Percentiles rank a stretch among this genome's conserved stretches.
Evolutionary conservation across 2,113 vertebrate species (phyloP).

Genomic region (Rhizomys pruinosus): DNA sequence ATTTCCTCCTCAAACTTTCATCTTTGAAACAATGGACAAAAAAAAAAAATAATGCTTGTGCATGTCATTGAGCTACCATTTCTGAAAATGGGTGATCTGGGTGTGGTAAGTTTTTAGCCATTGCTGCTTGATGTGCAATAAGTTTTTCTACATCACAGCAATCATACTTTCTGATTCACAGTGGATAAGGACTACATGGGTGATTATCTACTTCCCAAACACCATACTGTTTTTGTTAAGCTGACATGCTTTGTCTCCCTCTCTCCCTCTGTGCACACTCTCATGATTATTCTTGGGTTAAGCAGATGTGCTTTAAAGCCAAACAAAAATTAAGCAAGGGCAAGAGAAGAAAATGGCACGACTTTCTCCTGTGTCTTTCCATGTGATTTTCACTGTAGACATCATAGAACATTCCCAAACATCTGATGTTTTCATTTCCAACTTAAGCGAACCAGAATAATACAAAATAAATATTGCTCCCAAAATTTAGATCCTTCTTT

Average conservation of each 20-base stretch:
- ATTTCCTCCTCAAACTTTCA: conserved; percentile 23
- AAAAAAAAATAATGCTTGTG: background rate
- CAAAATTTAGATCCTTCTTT: background rate
- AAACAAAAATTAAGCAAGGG: background rate
- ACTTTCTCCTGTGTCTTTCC: background rate
- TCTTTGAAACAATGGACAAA: background rate
- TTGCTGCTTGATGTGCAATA: background rate
- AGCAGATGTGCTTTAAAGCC: background rate
- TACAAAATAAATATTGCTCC: background rate
- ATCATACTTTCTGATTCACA: background rate
- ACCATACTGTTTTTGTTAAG: accelerated
- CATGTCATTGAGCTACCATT: background rate
- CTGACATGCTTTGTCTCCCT: accelerated
- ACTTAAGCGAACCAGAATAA: background rate
- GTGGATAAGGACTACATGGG: accelerated
- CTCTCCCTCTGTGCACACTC: background rate
- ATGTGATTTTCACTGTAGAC: background rate
- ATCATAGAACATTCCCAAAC: background rate
- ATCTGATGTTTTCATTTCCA: background rate
- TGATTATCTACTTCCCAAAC: background rate
- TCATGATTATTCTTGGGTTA: background rate
- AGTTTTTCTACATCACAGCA: background rate
- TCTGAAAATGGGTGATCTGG: background rate
- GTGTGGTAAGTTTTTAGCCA: background rate
- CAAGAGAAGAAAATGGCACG: background rate